Evolutionary conservation across 2,888 invertebrate genomes (phyloP).

Genomic region (Phytoseiulus persimilis): DNA sequence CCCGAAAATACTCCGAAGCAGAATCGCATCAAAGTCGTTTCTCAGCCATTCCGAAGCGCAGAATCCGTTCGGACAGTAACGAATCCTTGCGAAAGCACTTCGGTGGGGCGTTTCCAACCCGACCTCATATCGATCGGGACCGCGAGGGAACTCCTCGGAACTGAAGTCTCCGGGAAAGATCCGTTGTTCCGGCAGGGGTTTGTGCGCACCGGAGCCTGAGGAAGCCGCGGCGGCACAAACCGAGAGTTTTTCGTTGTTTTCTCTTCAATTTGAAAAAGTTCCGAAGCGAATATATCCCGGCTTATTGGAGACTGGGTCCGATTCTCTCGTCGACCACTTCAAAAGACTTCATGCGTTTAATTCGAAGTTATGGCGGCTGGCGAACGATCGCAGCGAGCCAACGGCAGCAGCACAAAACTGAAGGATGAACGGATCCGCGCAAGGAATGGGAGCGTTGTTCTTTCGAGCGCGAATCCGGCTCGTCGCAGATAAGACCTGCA

Average conservation of each 20-base stretch:
- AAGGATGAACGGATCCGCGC: neutral
- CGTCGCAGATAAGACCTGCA: neutral
- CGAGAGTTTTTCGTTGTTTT: neutral
- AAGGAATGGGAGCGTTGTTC: neutral
- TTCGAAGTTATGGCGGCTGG: neutral
- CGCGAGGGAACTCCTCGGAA: no score
- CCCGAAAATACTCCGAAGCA: no score
- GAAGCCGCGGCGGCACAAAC: no score
- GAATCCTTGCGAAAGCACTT: no score
- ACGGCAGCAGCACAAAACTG: neutral
- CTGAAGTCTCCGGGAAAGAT: no score
- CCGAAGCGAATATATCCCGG: neutral
- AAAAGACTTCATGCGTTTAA: neutral
- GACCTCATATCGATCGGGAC: no score
- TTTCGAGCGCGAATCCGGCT: neutral
- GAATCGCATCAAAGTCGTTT: no score
- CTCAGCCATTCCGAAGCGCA: no score
- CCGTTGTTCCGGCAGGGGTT: no score
- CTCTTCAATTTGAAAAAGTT: neutral
- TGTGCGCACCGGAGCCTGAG: no score
- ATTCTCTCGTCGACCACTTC: neutral
- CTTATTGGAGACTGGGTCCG: neutral
- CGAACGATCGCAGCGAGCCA: neutral
- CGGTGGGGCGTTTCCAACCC: no score
- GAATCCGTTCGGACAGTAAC: no score